A percentile compares a stretch with the other conserved stretches of the same genome.
Conservation (phyloP, 2,888 invertebrate species). For the Drosophila putrida region DNA sequence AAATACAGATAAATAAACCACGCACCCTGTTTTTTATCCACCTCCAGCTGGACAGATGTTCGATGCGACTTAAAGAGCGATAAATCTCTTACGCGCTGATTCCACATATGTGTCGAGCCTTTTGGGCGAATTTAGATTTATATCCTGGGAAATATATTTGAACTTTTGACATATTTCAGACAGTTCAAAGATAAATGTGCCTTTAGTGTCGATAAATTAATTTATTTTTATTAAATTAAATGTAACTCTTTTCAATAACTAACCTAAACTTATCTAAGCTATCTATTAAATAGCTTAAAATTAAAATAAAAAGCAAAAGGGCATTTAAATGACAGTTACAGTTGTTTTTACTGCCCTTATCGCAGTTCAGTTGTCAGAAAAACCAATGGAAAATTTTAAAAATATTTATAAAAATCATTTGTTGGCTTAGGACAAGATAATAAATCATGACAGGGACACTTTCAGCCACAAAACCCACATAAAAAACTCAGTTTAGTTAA, state of each 20-base stretch:
- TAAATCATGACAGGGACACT: slow-evolving; percentile 54
- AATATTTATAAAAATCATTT: slow-evolving; percentile 42
- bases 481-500: slow-evolving; percentile 4
- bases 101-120: slow-evolving; percentile 68
- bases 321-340: slow-evolving; percentile 16
- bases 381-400: slow-evolving; percentile 25
- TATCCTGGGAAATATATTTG: slow-evolving; percentile 56
- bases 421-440: slow-evolving; percentile 43
- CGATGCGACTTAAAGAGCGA: slow-evolving; percentile 45
- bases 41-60: slow-evolving; percentile 59
- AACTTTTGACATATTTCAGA: slow-evolving; percentile 75
- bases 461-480: slow-evolving; percentile 21
- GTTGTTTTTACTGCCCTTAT: slow-evolving; percentile 37
- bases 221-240: slow-evolving; percentile 7
- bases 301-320: neutral
- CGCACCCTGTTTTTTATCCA: slow-evolving; percentile 6
- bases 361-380: slow-evolving; percentile 29
- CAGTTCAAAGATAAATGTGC: slow-evolving; percentile 65
- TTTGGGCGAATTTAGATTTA: slow-evolving; percentile 70
- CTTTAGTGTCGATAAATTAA: slow-evolving; percentile 68
- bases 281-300: neutral
- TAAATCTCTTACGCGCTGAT: slow-evolving; percentile 67
- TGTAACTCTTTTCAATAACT: neutral
- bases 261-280: neutral
- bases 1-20: slow-evolving; percentile 19